Percentiles rank a stretch among this genome's conserved stretches.
Conservation (phyloP, 2,797 vertebrate species). For the Macroramphosus scolopax region DNA sequence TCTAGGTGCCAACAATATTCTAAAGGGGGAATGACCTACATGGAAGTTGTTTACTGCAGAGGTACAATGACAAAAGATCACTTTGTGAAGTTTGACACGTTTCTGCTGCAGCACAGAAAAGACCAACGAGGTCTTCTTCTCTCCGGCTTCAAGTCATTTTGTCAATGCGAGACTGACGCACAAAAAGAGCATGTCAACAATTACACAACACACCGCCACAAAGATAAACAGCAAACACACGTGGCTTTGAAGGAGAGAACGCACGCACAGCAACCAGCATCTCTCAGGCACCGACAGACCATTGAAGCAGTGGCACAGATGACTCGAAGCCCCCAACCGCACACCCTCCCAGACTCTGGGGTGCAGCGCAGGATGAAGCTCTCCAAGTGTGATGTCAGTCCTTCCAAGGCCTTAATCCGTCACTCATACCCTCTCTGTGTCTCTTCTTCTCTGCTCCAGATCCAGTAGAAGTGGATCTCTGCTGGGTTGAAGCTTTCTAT, state of each 20-base stretch:
- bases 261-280: constrained; percentile 13
- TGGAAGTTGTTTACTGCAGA: constrained; percentile 29
- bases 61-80: constrained; percentile 27
- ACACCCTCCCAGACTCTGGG: constrained; percentile 16
- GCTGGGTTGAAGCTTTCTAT: constrained; percentile 11
- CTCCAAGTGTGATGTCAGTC: constrained; percentile 67
- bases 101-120: constrained; percentile 11
- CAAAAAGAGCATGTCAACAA: constrained; percentile 10
- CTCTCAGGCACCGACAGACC: constrained; percentile 35
- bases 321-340: constrained; percentile 44
- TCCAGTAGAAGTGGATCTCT: no score
- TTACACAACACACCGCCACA: constrained; percentile 9
- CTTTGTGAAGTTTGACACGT: constrained; percentile 13
- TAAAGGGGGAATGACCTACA: constrained; percentile 35
- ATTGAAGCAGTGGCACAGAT: constrained; percentile 42
- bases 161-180: constrained; percentile 4
- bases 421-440: constrained; percentile 22
- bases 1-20: constrained; percentile 22
- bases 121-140: constrained; percentile 30
- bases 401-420: constrained; percentile 57
- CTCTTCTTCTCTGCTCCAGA: constrained; percentile 9
- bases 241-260: constrained; percentile 22
- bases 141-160: constrained; percentile 10
- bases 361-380: constrained; percentile 31
- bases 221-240: constrained; percentile 21